Percentiles rank a stretch among this genome's conserved stretches.
Conservation (phyloP, 1,140 invertebrate species). For the Gerris buenoi region DNA sequence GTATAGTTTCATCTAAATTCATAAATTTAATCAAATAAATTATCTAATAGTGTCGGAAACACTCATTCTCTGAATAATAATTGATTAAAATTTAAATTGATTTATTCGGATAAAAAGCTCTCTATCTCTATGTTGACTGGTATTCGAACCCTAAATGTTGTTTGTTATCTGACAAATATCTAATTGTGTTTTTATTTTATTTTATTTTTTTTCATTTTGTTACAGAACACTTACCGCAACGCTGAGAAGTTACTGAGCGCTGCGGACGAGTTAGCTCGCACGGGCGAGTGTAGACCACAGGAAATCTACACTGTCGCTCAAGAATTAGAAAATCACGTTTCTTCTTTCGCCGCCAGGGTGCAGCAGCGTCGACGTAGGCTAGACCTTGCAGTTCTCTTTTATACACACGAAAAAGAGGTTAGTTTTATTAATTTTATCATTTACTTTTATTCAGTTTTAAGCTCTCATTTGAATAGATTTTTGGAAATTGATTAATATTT, state of each 20-base stretch:
- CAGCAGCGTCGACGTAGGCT: conserved; percentile 77
- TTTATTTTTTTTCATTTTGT: too few relatives aligned
- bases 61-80: too few relatives aligned
- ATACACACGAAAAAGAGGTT: conserved; percentile 90
- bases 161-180: too few relatives aligned
- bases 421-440: conserved; percentile 14
- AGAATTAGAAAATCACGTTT: conserved; percentile 77
- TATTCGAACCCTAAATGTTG: too few relatives aligned
- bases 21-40: too few relatives aligned
- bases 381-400: conserved; percentile 86
- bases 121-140: too few relatives aligned
- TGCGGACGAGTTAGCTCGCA: conserved; percentile 86
- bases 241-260: conserved; percentile 91
- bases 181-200: too few relatives aligned
- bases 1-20: too few relatives aligned
- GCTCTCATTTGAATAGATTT: neutral
- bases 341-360: conserved; percentile 87
- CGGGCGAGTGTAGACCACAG: conserved; percentile 88
- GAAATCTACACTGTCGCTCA: conserved; percentile 87
- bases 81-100: too few relatives aligned
- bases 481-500: neutral
- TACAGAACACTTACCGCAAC: conserved; percentile 95
- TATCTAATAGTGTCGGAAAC: too few relatives aligned
- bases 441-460: conserved; percentile 1
- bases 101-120: too few relatives aligned